Evolutionary conservation across 2,797 vertebrate genomes (phyloP), one percentile per base, ranked within the genome.

Genomic region (Eurystomus glaucurus): DNA sequence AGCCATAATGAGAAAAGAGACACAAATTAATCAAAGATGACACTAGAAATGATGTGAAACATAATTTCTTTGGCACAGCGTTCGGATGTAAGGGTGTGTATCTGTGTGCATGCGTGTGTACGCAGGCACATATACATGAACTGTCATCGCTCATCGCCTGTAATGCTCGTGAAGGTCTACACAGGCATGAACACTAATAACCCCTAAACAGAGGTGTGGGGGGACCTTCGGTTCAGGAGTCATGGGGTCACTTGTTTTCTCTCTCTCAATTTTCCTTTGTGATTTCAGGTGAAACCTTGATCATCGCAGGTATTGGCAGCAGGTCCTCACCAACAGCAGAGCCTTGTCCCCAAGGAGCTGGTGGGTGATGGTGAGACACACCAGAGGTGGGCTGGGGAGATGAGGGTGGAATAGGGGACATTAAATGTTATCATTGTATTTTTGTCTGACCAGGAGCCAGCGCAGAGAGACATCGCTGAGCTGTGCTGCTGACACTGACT

Each of bases 11-110:
- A 97, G 94, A 62, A 86, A 35, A 93, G 87, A 95, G 91, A 89
- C 0, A 5, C 92, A 92, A 94, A 97, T 97, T 97, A 97, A 98
- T 97, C 95, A 96, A 94, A 97, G 90, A 79, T 85, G 98, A 97
- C 95, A 97, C 62, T 17, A 79, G 85, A 96, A 91, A 72, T 86
- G 58, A 95, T 86, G 86, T 78, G 93, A 93, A 88, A 93, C 39
- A 35, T 93, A 65, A 92, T 97, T 89, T 85, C 11, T n/a, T 81
- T 62, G 54, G 88, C 85, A 25, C 8, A 10, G 45, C 14, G 69
- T 29, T 84, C 41, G 15, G 88, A 0, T 0, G 2, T 14, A 2
- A 16, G 54, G 50, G 2, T 20, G 11, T 52, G 14, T 1, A 23
- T 17, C 58, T 17, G 19, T 52, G 69, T 28, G 41, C 46, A 23